Evolutionary conservation across 2,797 vertebrate genomes (phyloP).

Genomic region (Novumbra hubbsi): DNA sequence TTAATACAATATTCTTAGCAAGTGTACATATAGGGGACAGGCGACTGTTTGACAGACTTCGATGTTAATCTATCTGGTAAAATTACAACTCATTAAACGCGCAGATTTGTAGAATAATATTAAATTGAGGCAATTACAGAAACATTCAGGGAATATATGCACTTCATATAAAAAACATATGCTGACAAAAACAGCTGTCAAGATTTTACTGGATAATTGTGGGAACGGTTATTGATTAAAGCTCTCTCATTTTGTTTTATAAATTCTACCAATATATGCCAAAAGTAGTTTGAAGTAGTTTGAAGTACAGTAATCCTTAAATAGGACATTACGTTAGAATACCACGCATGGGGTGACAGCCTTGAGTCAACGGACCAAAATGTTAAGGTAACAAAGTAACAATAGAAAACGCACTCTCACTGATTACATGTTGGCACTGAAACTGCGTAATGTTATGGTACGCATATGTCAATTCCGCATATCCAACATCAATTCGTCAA

Average conservation of each 20-base stretch:
- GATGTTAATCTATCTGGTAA: constrained; percentile 2
- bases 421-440: constrained; percentile 11
- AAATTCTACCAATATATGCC: neutral
- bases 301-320: constrained; percentile 57
- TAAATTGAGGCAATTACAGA: neutral
- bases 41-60: constrained; percentile 19
- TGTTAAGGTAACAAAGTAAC: constrained; percentile 19
- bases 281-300: constrained; percentile 64
- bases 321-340: constrained; percentile 31
- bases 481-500: neutral
- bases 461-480: neutral
- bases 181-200: neutral
- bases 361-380: constrained; percentile 48
- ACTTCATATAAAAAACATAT: neutral
- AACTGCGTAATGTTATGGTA: constrained; percentile 30
- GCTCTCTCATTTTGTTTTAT: no score
- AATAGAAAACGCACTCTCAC: constrained; percentile 16
- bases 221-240: neutral
- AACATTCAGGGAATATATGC: neutral
- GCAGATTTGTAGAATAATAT: neutral
- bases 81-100: neutral
- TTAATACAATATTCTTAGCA: neutral
- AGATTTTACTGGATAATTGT: neutral
- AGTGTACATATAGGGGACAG: neutral
- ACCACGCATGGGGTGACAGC: constrained; percentile 37